Base-by-base conservation (phyloP, 2,888 invertebrate species). In the Ligdia adustata region DNA sequence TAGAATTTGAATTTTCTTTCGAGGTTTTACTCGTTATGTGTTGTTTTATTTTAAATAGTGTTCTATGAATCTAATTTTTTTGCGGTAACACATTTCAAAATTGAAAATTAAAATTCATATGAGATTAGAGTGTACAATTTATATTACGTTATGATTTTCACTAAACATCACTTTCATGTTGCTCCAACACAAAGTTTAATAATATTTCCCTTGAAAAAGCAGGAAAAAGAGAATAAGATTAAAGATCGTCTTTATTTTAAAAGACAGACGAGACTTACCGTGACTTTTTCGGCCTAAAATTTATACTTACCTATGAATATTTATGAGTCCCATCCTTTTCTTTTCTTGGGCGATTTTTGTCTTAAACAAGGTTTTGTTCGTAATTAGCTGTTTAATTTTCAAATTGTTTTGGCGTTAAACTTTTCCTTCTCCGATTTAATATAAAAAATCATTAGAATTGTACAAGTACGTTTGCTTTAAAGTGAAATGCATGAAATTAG, bases 201-300 rank as follows among this genome's bases (percentile, higher is more conserved):
- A 49, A 49, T 38, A 50, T 45, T 41, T 41, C 11, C 22, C 32
- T 27, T 11, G 16, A 38, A 50, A 22, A 37, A 18, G 28, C 61
- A 72, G 69, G 68, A 69, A 65, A 68, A n/a, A n/a, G n/a, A 61
- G 57, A 52, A 79, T 79, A 80, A 81, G 69, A 77, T 80, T 78
- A 79, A 72, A 75, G 70, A 70, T 71, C 66, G 69, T 51, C 66
- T 66, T 64, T 35, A 42, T 47, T 79, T 82, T 86, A 86, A 85
- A 79, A 84, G 79, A 80, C 86, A 87, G 81, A 79, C 86, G 85
- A 86, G 82, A 79, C 88, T 88, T 87, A 76, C 73, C 72, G 74
- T 81, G 84, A 82, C 83, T 86, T 85, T n/a, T 82, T 76, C 69
- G 75, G 74, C 72, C 76, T 75, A 72, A 78, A 82, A 78, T 78